These are phyloP conservation scores for Neodiprion fabricii DNA, from an alignment of 1,140 invertebrate species.

Conservation along the genomic window DNA sequence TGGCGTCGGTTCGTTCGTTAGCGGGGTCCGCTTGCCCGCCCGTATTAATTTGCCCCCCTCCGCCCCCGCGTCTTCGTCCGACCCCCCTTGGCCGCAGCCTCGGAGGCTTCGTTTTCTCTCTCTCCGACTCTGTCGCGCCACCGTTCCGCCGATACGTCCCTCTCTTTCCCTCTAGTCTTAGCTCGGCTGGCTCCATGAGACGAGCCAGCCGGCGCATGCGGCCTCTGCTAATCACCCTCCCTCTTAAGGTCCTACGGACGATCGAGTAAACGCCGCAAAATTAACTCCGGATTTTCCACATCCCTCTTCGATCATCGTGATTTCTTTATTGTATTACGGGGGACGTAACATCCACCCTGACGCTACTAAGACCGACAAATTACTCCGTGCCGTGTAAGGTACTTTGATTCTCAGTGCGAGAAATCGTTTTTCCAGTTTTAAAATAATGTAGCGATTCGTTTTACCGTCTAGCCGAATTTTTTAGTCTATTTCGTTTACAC, in stretches of 20 bases:
- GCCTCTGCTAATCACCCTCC: constrained; percentile 46
- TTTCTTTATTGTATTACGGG: no score
- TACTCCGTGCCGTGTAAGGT: no score
- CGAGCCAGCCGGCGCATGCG: constrained; percentile 49
- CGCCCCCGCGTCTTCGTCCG: constrained; percentile 19
- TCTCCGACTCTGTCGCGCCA: not conserved
- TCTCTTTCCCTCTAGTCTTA: constrained; percentile 25
- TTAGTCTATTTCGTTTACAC: no score
- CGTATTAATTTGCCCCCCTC: constrained; percentile 57
- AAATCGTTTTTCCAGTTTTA: no score
- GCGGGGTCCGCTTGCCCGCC: constrained; percentile 53
- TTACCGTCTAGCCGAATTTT: no score
- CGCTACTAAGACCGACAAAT: no score
- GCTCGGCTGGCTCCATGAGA: constrained; percentile 30
- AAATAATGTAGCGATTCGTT: no score
- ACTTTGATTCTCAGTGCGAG: no score
- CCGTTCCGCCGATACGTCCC: constrained; percentile 4
- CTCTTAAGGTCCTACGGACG: constrained; percentile 37
- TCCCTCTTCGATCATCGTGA: no score
- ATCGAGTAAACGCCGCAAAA: constrained; percentile 19
- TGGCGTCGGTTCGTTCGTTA: constrained; percentile 58
- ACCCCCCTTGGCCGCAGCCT: constrained; percentile 15
- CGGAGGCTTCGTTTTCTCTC: not conserved
- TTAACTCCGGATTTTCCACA: not conserved
- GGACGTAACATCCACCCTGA: no score